These are phyloP conservation scores for Andrena fulva DNA, from an alignment of 2,888 invertebrate genomes.

Conservation along the genomic window DNA sequence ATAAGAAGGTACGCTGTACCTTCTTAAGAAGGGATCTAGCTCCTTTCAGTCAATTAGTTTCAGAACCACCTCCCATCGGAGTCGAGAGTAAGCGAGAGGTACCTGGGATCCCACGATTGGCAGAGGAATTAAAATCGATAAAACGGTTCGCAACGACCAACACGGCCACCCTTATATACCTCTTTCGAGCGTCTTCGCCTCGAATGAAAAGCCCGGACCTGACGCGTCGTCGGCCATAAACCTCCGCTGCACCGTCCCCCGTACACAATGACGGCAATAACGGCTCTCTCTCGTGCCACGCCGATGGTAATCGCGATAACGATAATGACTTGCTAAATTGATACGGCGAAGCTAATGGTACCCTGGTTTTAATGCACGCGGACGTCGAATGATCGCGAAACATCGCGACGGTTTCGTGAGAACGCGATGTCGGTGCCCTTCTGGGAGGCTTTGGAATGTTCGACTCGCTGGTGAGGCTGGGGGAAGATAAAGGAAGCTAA, in stretches of 20 bases:
- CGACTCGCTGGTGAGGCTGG: too few relatives aligned
- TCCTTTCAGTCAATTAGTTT: slow-evolving; percentile 28
- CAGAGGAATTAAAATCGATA: slow-evolving; percentile 54
- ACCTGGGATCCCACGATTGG: not conserved
- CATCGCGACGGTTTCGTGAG: not conserved
- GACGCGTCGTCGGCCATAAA: not conserved
- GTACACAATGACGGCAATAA: slow-evolving; percentile 25
- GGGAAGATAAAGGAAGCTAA: too few relatives aligned
- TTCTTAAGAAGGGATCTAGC: not conserved
- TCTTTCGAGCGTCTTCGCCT: slow-evolving; percentile 25
- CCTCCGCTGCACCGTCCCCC: slow-evolving; percentile 8
- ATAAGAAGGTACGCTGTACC: not conserved
- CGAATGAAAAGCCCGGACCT: not conserved
- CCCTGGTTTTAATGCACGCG: not conserved
- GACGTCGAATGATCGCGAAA: not conserved
- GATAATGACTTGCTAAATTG: slow-evolving; percentile 28
- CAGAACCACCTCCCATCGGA: not conserved
- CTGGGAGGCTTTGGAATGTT: too few relatives aligned
- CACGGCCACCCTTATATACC: slow-evolving; percentile 3
- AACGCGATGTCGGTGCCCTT: not conserved
- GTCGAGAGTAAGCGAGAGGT: slow-evolving; percentile 4
- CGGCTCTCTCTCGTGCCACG: not conserved
- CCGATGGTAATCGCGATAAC: slow-evolving; percentile 10
- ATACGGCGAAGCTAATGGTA: slow-evolving; percentile 10
- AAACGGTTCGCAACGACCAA: slow-evolving; percentile 33